A percentile compares a stretch with the other conserved stretches of the same genome.
These are phyloP conservation scores for Genyomyrus donnyi DNA, from an alignment of 2,113 vertebrate genomes.

Conservation along the genomic window DNA sequence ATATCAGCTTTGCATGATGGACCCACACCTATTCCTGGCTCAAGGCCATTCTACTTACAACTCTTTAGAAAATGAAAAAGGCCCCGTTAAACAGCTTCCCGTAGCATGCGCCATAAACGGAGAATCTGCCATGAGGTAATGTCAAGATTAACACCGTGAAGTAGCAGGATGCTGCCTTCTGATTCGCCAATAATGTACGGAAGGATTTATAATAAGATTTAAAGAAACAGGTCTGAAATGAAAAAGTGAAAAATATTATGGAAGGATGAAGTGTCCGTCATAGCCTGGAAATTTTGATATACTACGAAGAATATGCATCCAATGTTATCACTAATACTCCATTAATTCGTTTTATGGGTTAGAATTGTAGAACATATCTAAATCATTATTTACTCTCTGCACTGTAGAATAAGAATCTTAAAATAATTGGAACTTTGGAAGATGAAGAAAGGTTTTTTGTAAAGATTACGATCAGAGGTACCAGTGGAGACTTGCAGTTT, in stretches of 20 bases:
- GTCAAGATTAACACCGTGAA: neutral
- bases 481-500: neutral
- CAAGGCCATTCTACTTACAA: conserved; percentile 30
- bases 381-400: neutral
- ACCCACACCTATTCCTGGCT: conserved; percentile 25
- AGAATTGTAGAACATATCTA: neutral
- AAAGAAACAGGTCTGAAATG: neutral
- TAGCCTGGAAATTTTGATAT: neutral
- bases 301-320: neutral
- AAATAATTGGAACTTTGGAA: neutral
- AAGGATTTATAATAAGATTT: neutral
- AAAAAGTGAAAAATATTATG: neutral
- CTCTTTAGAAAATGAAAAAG: neutral
- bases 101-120: neutral
- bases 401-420: neutral
- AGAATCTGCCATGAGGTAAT: neutral
- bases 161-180: neutral
- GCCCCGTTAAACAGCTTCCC: neutral
- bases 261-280: neutral
- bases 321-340: neutral
- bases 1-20: conserved; percentile 39
- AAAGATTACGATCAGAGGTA: neutral
- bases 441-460: neutral
- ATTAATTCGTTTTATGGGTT: neutral
- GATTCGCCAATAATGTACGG: neutral